Percentiles rank a stretch among this genome's conserved stretches.
Conservation (phyloP, 2,113 vertebrate species). For the Elephantulus edwardii region DNA sequence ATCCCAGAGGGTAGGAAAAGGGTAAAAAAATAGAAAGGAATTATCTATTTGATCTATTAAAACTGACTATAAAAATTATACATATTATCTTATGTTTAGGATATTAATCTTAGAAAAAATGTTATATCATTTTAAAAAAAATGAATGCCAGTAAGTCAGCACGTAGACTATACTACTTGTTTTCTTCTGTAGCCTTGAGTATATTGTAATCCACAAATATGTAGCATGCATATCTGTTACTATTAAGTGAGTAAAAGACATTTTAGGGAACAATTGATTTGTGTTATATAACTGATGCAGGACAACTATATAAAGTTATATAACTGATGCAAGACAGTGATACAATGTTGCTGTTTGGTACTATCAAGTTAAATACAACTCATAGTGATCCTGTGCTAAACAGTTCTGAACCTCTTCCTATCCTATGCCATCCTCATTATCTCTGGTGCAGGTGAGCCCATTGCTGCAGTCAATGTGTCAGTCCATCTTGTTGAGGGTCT, state of each 20-base stretch:
- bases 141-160: background rate
- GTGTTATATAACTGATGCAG: background rate
- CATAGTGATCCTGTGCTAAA: too few species aligned
- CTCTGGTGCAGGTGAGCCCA: too few species aligned
- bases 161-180: background rate
- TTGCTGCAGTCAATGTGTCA: too few species aligned
- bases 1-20: background rate
- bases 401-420: too few species aligned
- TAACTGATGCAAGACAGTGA: too few species aligned
- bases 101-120: constrained; percentile 20
- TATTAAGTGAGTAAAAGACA: background rate
- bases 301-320: too few species aligned
- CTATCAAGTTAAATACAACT: too few species aligned
- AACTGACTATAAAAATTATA: background rate
- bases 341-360: too few species aligned
- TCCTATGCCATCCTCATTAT: too few species aligned
- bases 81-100: background rate
- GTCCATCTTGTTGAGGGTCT: too few species aligned
- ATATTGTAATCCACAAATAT: background rate
- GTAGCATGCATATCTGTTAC: background rate
- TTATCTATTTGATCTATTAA: constrained; percentile 18
- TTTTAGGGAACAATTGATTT: background rate
- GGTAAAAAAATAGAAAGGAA: background rate
- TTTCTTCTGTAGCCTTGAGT: background rate
- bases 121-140: background rate